Base-by-base conservation (phyloP, 2,113 vertebrate species). In the Fregetta grallaria region DNA sequence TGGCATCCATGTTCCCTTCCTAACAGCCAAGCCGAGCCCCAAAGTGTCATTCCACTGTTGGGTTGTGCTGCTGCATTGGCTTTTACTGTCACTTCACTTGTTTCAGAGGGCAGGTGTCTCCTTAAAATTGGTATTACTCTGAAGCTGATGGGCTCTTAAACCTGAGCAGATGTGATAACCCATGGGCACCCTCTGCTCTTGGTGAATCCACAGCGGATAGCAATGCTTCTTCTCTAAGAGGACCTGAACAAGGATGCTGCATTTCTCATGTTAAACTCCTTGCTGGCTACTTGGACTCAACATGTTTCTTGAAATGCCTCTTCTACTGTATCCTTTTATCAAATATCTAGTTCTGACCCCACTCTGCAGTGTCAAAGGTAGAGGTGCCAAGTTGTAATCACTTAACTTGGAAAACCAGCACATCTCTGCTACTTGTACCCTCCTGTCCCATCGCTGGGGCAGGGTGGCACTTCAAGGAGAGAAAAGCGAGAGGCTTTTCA, bases 21-120 rank as follows among this genome's bases (percentile, higher is more conserved):
- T 5, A 30, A 40, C 10, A 25, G 15, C 4, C 0, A 1, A 52
- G 49, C 6, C 2, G 11, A 62, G 29, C 15, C 21, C 23, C 4
- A 1, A 10, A 34, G 25, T 6, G 15, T 15, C 0, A 3, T 44
- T 18, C 23, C 3, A 0, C 45, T 70, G 5, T 1, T 61, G 79
- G 19, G 6, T 38, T 59, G 42, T 87, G 65, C 13, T 74, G 36
- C 1, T 87, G 44, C 8, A 1, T 14, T 36, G 30, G 13, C 21
- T 80, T 68, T 15, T 34, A 12, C 18, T 50, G 34, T 14, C 40
- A 3, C 7, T 67, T 45, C 7, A 5, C 14, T 56, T 1, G 0
- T 18, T 87, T 66, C 27, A 25, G 45, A 45, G 68, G 23, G 22
- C 4, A 47, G 15, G 3, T 23, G 22, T 44, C 5, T n/a, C 52